Evolutionary conservation across 1,140 invertebrate species (phyloP), one percentile per base, ranked within the genome.

Genomic region (Heliconius congener): DNA sequence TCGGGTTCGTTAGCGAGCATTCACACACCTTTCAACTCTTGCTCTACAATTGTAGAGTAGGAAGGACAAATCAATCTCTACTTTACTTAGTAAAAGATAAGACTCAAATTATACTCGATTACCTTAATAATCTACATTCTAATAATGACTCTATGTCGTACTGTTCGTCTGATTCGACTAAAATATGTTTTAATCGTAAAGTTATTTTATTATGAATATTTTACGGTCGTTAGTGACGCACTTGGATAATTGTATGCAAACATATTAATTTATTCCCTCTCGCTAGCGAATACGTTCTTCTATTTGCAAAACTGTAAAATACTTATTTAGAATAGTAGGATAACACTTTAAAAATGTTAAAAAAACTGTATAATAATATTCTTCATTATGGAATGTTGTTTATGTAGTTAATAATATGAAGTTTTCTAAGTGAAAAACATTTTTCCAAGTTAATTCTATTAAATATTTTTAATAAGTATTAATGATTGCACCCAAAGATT

Each of bases 1-100:
- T 70, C 37, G 37, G 74, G 60, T 76, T 76, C 74, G 74, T 76
- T 76, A 76, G 74, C 74, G 42, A 55, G 74, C 57, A 76, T 76
- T 76, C 74, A 76, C 11, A 18, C 66, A 60, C 57, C 74, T 76
- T 71, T 70, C 39, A 66, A 76, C 74, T 30, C 60, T 71, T 71
- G 60, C 37, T 76, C n/a, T 46, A 46, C 57, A 70, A 27, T 39
- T 30, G 18, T n/a, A 66, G 57, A 76, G 30, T 76, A 76, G 37
- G 13, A 37, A 2, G 23, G 2, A 46, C 34, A 46, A 19, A 18
- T 11, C 6, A 76, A 70, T 46, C 46, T 76, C n/a, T 30, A 71
- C 74, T 34, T 71, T 76, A 70, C 1, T 13, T 3, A 13, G 16
- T 27, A 71, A 70, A 18, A 9, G 2, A 46, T 71, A 76, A 42